These are phyloP conservation scores for Capreolus pygargus DNA, from an alignment of 2,113 vertebrate genomes.

Conservation along the genomic window DNA sequence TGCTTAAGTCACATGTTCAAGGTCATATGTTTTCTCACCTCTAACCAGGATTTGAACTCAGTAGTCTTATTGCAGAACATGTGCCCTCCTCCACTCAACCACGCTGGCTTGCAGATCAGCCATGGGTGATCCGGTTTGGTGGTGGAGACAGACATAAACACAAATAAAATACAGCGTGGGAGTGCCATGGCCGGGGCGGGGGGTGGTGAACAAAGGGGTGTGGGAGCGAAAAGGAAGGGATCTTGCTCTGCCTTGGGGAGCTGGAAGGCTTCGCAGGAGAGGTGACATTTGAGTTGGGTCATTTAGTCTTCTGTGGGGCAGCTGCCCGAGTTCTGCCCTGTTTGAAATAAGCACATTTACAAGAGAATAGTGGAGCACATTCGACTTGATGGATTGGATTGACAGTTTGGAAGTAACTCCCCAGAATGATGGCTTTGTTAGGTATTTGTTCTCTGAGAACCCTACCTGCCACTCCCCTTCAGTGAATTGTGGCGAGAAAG, in stretches of 20 bases:
- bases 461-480: conserved; percentile 39
- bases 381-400: conserved; percentile 68
- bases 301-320: conserved; percentile 51
- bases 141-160: neutral
- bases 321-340: conserved; percentile 51
- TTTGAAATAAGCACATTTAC: conserved; percentile 63
- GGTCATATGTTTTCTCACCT: neutral
- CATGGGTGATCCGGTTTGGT: neutral
- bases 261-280: conserved; percentile 35
- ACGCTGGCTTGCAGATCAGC: neutral
- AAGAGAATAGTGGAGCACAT: conserved; percentile 52
- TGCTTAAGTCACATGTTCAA: neutral
- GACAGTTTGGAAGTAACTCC: conserved; percentile 77
- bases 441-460: conserved; percentile 67
- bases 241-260: conserved; percentile 26
- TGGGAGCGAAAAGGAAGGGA: conserved; percentile 20
- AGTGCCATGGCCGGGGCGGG: neutral
- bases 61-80: neutral
- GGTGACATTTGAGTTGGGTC: conserved; percentile 69
- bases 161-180: neutral
- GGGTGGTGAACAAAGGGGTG: neutral
- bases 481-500: conserved; percentile 54
- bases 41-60: neutral
- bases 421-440: conserved; percentile 77
- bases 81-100: neutral